phyloP scores from a whole-genome alignment of 2,888 invertebrate genomes.

The Oegoconia quadripuncta region DNA sequence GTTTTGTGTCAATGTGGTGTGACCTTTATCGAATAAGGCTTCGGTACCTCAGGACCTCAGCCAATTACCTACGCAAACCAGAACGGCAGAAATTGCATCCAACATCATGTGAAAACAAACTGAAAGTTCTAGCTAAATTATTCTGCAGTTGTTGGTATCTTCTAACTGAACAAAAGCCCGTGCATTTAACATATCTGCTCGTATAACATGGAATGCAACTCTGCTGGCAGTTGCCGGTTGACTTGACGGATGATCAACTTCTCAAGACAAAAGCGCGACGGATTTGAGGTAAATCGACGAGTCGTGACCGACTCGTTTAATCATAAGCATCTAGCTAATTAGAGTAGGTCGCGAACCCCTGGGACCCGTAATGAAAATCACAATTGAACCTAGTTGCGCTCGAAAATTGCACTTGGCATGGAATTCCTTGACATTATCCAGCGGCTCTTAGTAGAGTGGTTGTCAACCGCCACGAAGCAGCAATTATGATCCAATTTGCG shows the following conservation, averaged over 20 bases:
- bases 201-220: slow-evolving; percentile 33
- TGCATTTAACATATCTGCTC: slow-evolving; percentile 27
- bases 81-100: slow-evolving; percentile 33
- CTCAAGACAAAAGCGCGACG: slow-evolving; percentile 63
- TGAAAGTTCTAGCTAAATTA: slow-evolving; percentile 18
- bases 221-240: slow-evolving; percentile 35
- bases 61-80: slow-evolving; percentile 38
- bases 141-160: slow-evolving; percentile 22
- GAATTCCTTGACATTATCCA: slow-evolving; percentile 52
- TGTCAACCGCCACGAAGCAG: slow-evolving; percentile 32
- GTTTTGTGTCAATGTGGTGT: too few species aligned
- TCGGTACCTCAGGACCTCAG: slow-evolving; percentile 26
- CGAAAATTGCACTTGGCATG: slow-evolving; percentile 67
- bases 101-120: slow-evolving; percentile 27
- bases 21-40: slow-evolving; percentile 26
- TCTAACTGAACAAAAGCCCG: slow-evolving; percentile 14
- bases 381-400: slow-evolving; percentile 64
- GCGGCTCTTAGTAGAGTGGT: slow-evolving; percentile 36
- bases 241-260: slow-evolving; percentile 58
- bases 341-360: slow-evolving; percentile 73
- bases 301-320: slow-evolving; percentile 73
- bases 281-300: slow-evolving; percentile 70
- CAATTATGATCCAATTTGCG: slow-evolving; percentile 25
- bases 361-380: slow-evolving; percentile 73
- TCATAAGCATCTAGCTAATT: slow-evolving; percentile 76